Percentiles rank a stretch among this genome's conserved stretches.
These are phyloP conservation scores for Campoplex nolae DNA, from an alignment of 2,888 invertebrate species.

Conservation along the genomic window DNA sequence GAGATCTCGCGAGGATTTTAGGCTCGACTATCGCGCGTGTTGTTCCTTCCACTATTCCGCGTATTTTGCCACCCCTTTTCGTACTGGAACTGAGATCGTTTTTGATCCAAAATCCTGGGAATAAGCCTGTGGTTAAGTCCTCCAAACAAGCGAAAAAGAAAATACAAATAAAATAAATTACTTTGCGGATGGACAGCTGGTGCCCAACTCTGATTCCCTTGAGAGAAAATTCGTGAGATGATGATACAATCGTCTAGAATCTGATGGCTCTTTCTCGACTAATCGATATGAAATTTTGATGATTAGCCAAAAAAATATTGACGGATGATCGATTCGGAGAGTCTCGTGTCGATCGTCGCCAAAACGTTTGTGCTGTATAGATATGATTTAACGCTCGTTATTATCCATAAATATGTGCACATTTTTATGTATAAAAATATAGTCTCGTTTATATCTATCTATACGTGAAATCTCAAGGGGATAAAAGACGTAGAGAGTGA, in stretches of 20 bases:
- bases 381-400: constrained; percentile 57
- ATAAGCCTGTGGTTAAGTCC: constrained; percentile 27
- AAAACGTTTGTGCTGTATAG: constrained; percentile 29
- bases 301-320: constrained; percentile 3
- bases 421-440: not conserved
- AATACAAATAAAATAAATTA: constrained; percentile 9
- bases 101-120: constrained; percentile 34
- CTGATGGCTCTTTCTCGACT: constrained; percentile 62
- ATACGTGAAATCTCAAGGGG: constrained; percentile 16
- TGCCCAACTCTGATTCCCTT: constrained; percentile 52
- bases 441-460: not conserved
- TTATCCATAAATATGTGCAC: constrained; percentile 3
- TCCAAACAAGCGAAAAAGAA: not conserved
- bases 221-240: constrained; percentile 53
- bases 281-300: constrained; percentile 53
- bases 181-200: constrained; percentile 21
- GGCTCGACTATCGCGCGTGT: constrained; percentile 61
- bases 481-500: constrained; percentile 48
- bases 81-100: not conserved
- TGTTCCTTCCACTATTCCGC: constrained; percentile 16
- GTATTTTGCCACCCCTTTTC: constrained; percentile 27
- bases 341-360: constrained; percentile 35
- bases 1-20: constrained; percentile 58
- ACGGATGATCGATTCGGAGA: constrained; percentile 43
- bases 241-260: constrained; percentile 45